Evolutionary conservation across 2,888 invertebrate genomes (phyloP).

Genomic region (Limnephilus auricula): DNA sequence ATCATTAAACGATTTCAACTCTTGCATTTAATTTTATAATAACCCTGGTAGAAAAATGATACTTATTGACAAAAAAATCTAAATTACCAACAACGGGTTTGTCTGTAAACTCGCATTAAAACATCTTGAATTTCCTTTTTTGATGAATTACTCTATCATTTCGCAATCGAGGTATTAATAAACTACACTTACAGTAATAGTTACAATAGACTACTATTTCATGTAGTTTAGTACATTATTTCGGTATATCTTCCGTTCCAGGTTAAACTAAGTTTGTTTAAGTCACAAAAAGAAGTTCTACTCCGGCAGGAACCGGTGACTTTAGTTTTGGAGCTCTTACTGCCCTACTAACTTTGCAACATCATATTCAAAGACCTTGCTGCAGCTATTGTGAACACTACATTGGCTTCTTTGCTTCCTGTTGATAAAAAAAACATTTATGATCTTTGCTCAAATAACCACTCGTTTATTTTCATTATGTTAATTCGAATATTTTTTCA

Average conservation of each 20-base stretch:
- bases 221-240: neutral
- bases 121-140: neutral
- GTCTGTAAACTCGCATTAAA: too few relatives aligned
- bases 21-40: too few relatives aligned
- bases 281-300: conserved; percentile 5
- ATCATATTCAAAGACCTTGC: neutral
- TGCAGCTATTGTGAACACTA: neutral
- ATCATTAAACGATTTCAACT: too few relatives aligned
- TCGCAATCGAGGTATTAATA: neutral
- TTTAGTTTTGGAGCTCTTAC: conserved; percentile 9
- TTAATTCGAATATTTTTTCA: too few relatives aligned
- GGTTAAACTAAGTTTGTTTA: neutral
- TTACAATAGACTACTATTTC: neutral
- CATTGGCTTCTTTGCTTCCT: neutral
- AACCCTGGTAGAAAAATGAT: too few relatives aligned
- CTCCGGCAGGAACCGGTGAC: neutral
- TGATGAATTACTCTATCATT: neutral
- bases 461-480: neutral
- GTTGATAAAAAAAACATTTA: neutral
- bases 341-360: neutral
- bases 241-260: neutral
- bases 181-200: neutral
- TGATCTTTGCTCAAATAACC: neutral
- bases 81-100: too few relatives aligned
- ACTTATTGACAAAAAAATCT: too few relatives aligned